Conservation (phyloP, 2,797 vertebrate species). For the Oreonectes daqikongensis region DNA sequence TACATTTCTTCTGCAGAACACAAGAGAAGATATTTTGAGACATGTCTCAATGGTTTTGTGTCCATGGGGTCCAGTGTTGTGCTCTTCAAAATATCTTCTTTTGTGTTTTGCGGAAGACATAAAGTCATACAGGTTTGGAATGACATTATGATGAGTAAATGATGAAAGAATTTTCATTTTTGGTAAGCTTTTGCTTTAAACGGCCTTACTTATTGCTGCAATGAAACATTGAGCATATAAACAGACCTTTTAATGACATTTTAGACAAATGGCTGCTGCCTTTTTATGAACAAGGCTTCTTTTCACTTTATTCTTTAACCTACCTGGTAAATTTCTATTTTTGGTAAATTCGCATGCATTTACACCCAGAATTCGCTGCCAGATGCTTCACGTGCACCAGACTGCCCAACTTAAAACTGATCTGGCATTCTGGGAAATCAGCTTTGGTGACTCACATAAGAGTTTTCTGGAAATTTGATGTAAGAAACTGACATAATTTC, state of each 20-base stretch:
- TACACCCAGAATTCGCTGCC: neutral
- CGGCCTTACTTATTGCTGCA: too few species aligned
- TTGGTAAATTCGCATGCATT: neutral
- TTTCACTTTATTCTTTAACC: neutral
- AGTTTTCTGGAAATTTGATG: neutral
- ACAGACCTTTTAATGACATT: too few species aligned
- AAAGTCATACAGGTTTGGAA: too few species aligned
- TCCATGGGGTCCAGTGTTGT: too few species aligned
- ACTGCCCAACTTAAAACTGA: neutral
- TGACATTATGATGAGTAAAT: too few species aligned
- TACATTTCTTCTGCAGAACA: too few species aligned
- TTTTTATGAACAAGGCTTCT: neutral
- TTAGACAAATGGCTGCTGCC: neutral
- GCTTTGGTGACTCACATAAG: neutral
- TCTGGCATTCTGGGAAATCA: neutral
- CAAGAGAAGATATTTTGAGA: too few species aligned
- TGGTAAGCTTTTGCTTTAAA: too few species aligned
- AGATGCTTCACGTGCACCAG: neutral
- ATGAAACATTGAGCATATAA: too few species aligned
- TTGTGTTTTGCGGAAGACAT: too few species aligned
- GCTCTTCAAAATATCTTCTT: too few species aligned
- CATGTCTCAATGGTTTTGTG: neutral
- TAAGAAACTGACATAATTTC: neutral
- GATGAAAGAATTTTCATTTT: too few species aligned
- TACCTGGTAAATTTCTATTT: neutral